Evolutionary conservation across 2,113 vertebrate species (phyloP).

Genomic region (Plotosus lineatus): DNA sequence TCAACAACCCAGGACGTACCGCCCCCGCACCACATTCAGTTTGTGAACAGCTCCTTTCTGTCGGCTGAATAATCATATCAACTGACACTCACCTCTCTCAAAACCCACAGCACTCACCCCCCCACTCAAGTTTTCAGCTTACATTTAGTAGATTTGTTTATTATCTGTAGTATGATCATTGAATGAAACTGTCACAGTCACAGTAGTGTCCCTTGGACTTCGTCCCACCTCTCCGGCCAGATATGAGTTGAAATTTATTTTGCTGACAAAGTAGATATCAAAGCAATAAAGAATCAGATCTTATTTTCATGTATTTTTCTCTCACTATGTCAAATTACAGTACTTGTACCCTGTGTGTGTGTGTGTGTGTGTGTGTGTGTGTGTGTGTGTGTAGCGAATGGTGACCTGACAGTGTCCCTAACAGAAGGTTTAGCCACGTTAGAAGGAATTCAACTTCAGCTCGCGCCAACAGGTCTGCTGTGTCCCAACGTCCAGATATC

Average conservation of each 20-base stretch:
- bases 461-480: slow-evolving; percentile 86
- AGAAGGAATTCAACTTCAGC: slow-evolving; percentile 94
- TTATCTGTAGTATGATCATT: neutral
- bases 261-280: neutral
- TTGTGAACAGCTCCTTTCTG: neutral
- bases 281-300: neutral
- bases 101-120: neutral
- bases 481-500: slow-evolving; percentile 97
- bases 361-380: slow-evolving; percentile 34
- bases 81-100: neutral
- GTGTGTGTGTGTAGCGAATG: slow-evolving; percentile 73
- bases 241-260: neutral
- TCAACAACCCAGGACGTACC: neutral
- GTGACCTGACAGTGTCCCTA: slow-evolving; percentile 94
- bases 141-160: too few relatives aligned
- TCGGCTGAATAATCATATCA: neutral
- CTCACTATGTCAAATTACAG: neutral
- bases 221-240: neutral
- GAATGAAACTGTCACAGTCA: neutral
- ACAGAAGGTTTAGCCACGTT: slow-evolving; percentile 90
- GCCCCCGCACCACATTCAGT: too few relatives aligned
- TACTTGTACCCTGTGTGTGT: neutral
- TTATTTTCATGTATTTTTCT: neutral
- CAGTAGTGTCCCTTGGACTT: neutral
- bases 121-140: neutral